Percentiles rank a stretch among this genome's conserved stretches.
Conservation (phyloP, 1,140 invertebrate genomes). For the Drepana arcuata region DNA sequence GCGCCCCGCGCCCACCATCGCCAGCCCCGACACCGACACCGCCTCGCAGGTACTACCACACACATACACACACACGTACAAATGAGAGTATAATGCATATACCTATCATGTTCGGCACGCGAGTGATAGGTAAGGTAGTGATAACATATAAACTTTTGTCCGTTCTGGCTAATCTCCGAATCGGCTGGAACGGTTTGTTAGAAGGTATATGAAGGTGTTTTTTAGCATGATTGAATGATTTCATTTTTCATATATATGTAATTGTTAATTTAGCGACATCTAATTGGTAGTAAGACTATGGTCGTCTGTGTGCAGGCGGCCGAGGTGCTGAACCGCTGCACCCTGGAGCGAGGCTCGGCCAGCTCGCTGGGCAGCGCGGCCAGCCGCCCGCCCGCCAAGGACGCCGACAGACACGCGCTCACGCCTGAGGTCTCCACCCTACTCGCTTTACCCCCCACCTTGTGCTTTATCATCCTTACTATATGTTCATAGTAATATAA, state of each 20-base stretch:
- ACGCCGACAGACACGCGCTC: constrained; percentile 32
- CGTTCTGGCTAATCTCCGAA: no score
- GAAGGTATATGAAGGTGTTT: no score
- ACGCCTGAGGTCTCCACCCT: constrained; percentile 57
- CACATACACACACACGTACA: no score
- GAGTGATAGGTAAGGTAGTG: no score
- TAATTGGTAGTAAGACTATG: not conserved
- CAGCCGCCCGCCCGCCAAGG: constrained; percentile 23
- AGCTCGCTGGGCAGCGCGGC: constrained; percentile 55
- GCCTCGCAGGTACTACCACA: constrained; percentile 63
- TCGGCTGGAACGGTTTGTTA: no score
- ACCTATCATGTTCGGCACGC: no score
- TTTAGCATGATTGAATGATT: no score
- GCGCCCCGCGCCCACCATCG: constrained; percentile 56
- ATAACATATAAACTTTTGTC: no score
- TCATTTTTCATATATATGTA: no score
- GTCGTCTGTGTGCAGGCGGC: constrained; percentile 70
- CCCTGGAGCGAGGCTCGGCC: constrained; percentile 62
- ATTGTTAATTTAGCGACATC: not conserved
- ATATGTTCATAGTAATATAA: no score
- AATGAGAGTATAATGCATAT: no score
- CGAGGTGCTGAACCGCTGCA: constrained; percentile 77
- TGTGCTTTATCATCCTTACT: no score
- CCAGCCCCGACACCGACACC: constrained; percentile 71
- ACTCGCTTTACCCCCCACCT: not conserved